Conservation (phyloP, 2,113 vertebrate species). For the Sylvilagus bachmani region DNA sequence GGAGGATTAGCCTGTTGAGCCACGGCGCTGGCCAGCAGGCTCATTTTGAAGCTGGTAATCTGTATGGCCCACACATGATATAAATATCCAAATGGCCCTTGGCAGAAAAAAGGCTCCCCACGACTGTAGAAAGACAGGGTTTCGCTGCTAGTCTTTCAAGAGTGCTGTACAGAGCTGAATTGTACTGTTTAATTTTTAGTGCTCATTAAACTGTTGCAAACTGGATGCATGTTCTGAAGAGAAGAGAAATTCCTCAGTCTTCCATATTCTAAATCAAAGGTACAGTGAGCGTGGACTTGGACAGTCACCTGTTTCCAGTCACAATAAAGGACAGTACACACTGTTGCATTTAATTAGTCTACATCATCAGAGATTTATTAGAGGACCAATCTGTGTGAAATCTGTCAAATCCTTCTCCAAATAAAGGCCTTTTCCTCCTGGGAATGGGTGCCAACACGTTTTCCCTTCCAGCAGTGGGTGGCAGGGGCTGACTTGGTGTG, state of each 20-base stretch:
- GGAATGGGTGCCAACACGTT: neutral
- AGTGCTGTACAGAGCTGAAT: neutral
- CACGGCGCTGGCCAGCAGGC: too few species aligned
- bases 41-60: too few species aligned
- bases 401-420: neutral
- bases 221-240: neutral
- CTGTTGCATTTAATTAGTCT: neutral
- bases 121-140: neutral
- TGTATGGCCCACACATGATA: too few species aligned
- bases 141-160: rapidly evolving
- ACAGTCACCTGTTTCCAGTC: neutral
- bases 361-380: neutral
- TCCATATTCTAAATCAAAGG: neutral
- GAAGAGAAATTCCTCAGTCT: neutral
- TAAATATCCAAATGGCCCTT: too few species aligned
- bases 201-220: neutral
- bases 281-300: neutral
- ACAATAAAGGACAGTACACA: neutral
- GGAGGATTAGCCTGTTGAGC: too few species aligned
- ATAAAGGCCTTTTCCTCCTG: neutral
- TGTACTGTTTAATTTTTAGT: neutral
- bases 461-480: neutral
- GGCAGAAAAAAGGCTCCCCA: too few species aligned
- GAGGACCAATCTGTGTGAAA: neutral
- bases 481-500: neutral